These are phyloP conservation scores for Caradrina kadenii DNA, from an alignment of 2,888 invertebrate genomes.

Conservation along the genomic window DNA sequence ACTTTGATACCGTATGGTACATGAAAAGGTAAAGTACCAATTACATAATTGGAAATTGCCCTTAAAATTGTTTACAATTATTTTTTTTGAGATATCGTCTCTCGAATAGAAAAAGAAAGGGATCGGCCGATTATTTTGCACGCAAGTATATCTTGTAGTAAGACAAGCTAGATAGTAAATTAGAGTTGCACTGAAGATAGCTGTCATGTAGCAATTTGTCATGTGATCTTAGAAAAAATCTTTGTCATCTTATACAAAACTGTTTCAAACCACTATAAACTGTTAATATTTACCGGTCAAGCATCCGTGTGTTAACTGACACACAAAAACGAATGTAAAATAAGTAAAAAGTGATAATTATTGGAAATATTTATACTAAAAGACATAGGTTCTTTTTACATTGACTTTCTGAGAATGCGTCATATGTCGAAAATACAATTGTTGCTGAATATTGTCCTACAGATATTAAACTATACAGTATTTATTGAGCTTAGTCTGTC, in stretches of 20 bases:
- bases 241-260: neutral
- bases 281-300: constrained; percentile 43
- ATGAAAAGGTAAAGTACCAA: no score
- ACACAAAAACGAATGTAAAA: constrained; percentile 29
- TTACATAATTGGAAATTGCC: no score
- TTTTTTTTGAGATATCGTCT: no score
- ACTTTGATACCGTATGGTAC: no score
- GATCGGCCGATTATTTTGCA: neutral
- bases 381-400: constrained; percentile 38
- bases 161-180: neutral
- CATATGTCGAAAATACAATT: constrained; percentile 28
- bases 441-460: neutral
- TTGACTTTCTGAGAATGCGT: constrained; percentile 15
- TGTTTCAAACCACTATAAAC: constrained; percentile 20
- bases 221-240: neutral
- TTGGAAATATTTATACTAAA: constrained; percentile 46
- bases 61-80: no score
- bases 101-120: no score
- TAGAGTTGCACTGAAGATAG: neutral
- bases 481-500: no score
- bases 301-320: constrained; percentile 10
- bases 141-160: constrained; percentile 2
- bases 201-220: neutral
- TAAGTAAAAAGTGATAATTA: constrained; percentile 56
- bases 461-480: neutral